Percentiles rank a stretch among this genome's conserved stretches.
These are phyloP conservation scores for Perca fluviatilis DNA, from an alignment of 2,113 vertebrate genomes.

Conservation along the genomic window DNA sequence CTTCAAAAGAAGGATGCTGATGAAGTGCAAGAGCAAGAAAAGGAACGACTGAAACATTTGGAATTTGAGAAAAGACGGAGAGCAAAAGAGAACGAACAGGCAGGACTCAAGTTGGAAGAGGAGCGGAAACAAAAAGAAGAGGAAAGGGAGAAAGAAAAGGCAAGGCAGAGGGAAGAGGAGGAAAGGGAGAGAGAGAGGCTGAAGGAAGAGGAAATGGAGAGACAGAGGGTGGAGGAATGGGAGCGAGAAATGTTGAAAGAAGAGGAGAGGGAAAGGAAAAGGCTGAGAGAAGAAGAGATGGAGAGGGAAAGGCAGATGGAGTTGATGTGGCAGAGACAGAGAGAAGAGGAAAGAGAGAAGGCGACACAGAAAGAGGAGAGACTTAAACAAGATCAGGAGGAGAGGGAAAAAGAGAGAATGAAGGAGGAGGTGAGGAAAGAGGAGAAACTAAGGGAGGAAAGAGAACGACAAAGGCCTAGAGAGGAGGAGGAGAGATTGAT, in stretches of 20 bases:
- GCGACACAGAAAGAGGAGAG: conserved; percentile 20
- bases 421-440: conserved; percentile 16
- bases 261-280: conserved; percentile 2
- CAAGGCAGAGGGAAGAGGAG: not conserved
- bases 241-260: conserved; percentile 11
- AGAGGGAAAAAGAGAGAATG: conserved; percentile 4
- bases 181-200: not conserved
- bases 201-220: conserved; percentile 16
- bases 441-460: conserved; percentile 26
- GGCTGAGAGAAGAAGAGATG: conserved; percentile 8
- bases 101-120: conserved; percentile 29
- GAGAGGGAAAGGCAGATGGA: conserved; percentile 26
- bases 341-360: conserved; percentile 26
- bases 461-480: not conserved
- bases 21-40: conserved; percentile 30
- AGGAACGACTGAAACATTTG: conserved; percentile 45
- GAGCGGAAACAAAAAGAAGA: conserved; percentile 33
- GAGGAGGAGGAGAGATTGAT: not conserved
- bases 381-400: conserved; percentile 4
- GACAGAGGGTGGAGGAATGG: not conserved
- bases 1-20: conserved; percentile 23
- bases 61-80: conserved; percentile 45
- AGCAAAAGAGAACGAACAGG: conserved; percentile 51
- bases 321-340: conserved; percentile 8
- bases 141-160: not conserved